Percentiles rank a stretch among this genome's conserved stretches.
phyloP scores from a whole-genome alignment of 2,888 invertebrate genomes.

The Alcis repandata region DNA sequence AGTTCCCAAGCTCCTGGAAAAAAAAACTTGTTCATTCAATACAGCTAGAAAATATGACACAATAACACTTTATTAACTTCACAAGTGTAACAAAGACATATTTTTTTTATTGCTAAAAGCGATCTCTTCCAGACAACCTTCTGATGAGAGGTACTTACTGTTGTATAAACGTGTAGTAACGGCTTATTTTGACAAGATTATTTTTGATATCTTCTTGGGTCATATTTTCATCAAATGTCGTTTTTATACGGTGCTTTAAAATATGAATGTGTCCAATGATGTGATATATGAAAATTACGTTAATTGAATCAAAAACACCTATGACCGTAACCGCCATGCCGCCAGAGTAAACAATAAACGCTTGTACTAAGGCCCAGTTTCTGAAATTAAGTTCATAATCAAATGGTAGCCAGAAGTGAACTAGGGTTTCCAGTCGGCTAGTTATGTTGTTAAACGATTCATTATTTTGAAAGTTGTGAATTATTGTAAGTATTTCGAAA shows the following conservation, averaged over 20 bases:
- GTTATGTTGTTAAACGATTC: conserved; percentile 53
- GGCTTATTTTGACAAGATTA: conserved; percentile 51
- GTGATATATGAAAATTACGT: conserved; percentile 56
- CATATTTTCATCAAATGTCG: conserved; percentile 39
- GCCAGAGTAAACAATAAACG: conserved; percentile 44
- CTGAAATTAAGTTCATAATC: conserved; percentile 57
- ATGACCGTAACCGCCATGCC: conserved; percentile 36
- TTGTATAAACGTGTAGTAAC: conserved; percentile 57
- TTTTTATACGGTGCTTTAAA: conserved; percentile 53
- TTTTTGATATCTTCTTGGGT: conserved; percentile 45
- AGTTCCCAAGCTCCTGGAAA: conserved; percentile 54
- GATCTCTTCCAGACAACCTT: no score
- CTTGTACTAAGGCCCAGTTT: conserved; percentile 54
- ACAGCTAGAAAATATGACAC: no score
- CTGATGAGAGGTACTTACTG: conserved; percentile 56
- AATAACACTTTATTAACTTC: no score
- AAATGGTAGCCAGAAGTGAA: conserved; percentile 59
- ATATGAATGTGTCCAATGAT: conserved; percentile 59
- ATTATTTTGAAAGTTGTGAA: conserved; percentile 41
- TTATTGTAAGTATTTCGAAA: conserved; percentile 39
- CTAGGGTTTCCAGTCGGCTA: conserved; percentile 52
- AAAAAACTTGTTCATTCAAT: no score
- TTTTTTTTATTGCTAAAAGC: no score
- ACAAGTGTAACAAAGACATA: no score
- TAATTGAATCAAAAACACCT: conserved; percentile 51